phyloP scores from a whole-genome alignment of 2,113 vertebrate species.

The Platichthys flesus region DNA sequence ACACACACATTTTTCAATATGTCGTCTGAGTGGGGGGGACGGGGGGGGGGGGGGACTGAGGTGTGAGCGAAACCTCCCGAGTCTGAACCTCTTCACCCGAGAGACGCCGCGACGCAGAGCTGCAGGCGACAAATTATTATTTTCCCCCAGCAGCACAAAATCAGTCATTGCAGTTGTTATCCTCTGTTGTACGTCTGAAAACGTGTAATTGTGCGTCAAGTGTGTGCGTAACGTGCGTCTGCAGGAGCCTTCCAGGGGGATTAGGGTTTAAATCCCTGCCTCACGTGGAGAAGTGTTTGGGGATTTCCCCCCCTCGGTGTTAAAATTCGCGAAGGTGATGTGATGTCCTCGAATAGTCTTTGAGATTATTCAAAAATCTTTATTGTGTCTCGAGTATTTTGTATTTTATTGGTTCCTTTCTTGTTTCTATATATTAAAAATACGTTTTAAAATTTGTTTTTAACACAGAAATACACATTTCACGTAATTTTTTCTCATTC shows the following conservation, averaged over 20 bases:
- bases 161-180: slow-evolving; percentile 43
- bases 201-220: slow-evolving; percentile 62
- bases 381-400: too few species aligned
- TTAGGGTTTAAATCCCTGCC: slow-evolving; percentile 57
- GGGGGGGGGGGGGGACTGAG: too few species aligned
- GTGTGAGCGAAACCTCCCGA: too few species aligned
- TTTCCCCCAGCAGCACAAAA: slow-evolving; percentile 44
- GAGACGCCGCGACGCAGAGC: neutral
- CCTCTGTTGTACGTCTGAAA: slow-evolving; percentile 42
- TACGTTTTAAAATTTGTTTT: too few species aligned
- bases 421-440: too few species aligned
- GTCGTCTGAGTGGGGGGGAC: too few species aligned
- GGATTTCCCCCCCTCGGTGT: slow-evolving; percentile 18
- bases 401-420: too few species aligned
- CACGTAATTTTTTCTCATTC: too few species aligned
- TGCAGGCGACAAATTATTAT: slow-evolving; percentile 52
- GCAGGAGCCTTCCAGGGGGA: slow-evolving; percentile 40
- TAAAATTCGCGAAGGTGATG: slow-evolving; percentile 18
- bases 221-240: slow-evolving; percentile 48
- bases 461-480: too few species aligned
- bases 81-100: neutral
- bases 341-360: slow-evolving; percentile 26
- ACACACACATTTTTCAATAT: neutral
- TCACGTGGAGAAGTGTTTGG: slow-evolving; percentile 45
- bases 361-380: too few species aligned